Evolutionary conservation across 2,113 vertebrate genomes (phyloP).

Genomic region (Osmerus eperlanus): DNA sequence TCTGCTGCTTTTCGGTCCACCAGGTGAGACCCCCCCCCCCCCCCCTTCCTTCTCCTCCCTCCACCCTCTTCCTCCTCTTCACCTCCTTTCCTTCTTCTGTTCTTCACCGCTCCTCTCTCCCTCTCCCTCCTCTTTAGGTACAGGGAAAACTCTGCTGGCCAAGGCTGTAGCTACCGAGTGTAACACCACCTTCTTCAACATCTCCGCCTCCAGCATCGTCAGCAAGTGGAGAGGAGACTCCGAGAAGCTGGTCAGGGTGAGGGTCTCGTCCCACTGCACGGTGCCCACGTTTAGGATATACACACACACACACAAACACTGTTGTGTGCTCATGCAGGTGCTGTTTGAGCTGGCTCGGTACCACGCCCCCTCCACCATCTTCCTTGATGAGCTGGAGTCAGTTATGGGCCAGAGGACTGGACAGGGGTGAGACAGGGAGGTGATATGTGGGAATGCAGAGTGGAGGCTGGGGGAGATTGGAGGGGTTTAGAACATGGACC

Average conservation of each 20-base stretch:
- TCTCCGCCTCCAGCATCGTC: constrained; percentile 95
- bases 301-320: neutral
- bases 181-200: constrained; percentile 97
- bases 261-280: neutral
- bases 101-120: neutral
- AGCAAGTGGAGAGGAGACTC: constrained; percentile 99
- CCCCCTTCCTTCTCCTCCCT: neutral
- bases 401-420: constrained; percentile 89
- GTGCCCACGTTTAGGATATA: neutral
- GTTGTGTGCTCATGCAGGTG: constrained; percentile 68
- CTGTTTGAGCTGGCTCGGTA: constrained; percentile 94
- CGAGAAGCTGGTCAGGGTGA: constrained; percentile 93
- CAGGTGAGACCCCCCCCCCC: constrained; percentile 70
- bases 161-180: constrained; percentile 97
- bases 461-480: neutral
- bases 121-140: constrained; percentile 88
- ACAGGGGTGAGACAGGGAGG: constrained; percentile 71
- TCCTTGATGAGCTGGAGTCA: constrained; percentile 96
- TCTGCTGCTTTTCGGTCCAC: constrained; percentile 90
- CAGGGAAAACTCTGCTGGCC: constrained; percentile 93
- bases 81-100: neutral
- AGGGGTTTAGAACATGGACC: neutral
- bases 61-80: neutral
- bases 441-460: neutral
- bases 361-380: constrained; percentile 96